phyloP scores from a whole-genome alignment of 2,888 invertebrate genomes.

The Flexamia atlantica region DNA sequence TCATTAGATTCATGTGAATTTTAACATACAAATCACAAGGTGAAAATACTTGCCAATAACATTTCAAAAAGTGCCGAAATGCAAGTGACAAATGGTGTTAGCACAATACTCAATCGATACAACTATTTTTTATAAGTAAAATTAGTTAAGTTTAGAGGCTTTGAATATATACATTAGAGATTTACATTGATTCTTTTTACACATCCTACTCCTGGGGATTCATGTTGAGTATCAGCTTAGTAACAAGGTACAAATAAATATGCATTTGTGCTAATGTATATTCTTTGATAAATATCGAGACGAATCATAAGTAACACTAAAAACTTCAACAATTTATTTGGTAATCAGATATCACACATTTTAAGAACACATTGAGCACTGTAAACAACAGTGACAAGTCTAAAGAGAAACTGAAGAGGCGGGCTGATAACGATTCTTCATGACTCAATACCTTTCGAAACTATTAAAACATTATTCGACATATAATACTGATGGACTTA shows the following conservation, averaged over 20 bases:
- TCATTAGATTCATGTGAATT: background rate
- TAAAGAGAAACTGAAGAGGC: too few relatives aligned
- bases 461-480: too few relatives aligned
- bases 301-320: background rate
- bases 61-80: too few relatives aligned
- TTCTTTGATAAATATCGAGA: background rate
- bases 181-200: background rate
- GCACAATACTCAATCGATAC: background rate
- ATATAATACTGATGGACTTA: too few relatives aligned
- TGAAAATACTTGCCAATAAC: background rate
- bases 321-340: background rate
- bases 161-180: background rate
- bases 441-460: too few relatives aligned
- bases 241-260: slow-evolving; percentile 18
- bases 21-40: background rate
- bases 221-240: background rate
- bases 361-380: background rate
- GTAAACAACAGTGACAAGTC: too few relatives aligned
- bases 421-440: too few relatives aligned
- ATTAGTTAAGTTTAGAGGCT: background rate
- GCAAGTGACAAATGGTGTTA: too few relatives aligned
- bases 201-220: background rate
- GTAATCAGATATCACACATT: background rate
- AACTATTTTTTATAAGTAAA: background rate
- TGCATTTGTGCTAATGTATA: background rate